These are phyloP conservation scores for Lissonota sp. DNA, from an alignment of 2,888 invertebrate genomes.

Conservation along the genomic window DNA sequence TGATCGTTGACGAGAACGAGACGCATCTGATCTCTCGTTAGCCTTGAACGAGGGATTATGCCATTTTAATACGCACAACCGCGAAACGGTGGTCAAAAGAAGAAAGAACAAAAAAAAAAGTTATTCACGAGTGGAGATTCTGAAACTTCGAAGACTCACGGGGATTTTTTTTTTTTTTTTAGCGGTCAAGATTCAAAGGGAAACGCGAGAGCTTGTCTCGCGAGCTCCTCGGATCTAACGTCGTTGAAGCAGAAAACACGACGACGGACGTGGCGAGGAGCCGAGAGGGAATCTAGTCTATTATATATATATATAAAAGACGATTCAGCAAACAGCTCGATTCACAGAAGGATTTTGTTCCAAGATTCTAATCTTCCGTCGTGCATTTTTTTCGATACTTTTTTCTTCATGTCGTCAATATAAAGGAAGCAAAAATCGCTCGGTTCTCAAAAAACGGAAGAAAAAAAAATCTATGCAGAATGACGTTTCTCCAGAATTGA, in stretches of 20 bases:
- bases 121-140: slow-evolving; percentile 9
- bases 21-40: slow-evolving; percentile 29
- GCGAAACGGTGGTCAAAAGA: slow-evolving; percentile 28
- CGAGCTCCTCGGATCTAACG: slow-evolving; percentile 47
- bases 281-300: slow-evolving; percentile 20
- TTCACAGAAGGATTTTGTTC: slow-evolving; percentile 41
- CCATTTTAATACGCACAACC: slow-evolving; percentile 49
- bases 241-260: slow-evolving; percentile 56
- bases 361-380: slow-evolving; percentile 28
- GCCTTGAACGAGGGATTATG: slow-evolving; percentile 52
- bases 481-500: too few species aligned
- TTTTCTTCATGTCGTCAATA: neutral
- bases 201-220: slow-evolving; percentile 44
- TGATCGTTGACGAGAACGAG: slow-evolving; percentile 15
- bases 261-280: slow-evolving; percentile 10
- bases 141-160: slow-evolving; percentile 28
- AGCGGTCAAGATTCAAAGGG: slow-evolving; percentile 54
- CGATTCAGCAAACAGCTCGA: slow-evolving; percentile 37
- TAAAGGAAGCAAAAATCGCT: neutral
- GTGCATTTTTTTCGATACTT: slow-evolving; percentile 3
- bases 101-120: slow-evolving; percentile 18
- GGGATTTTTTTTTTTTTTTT: slow-evolving; percentile 23
- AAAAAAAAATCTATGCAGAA: neutral
- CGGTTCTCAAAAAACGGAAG: neutral
- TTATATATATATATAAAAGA: slow-evolving; percentile 26